Conservation (phyloP, 2,113 vertebrate species). For the Bubalus kerabau region DNA sequence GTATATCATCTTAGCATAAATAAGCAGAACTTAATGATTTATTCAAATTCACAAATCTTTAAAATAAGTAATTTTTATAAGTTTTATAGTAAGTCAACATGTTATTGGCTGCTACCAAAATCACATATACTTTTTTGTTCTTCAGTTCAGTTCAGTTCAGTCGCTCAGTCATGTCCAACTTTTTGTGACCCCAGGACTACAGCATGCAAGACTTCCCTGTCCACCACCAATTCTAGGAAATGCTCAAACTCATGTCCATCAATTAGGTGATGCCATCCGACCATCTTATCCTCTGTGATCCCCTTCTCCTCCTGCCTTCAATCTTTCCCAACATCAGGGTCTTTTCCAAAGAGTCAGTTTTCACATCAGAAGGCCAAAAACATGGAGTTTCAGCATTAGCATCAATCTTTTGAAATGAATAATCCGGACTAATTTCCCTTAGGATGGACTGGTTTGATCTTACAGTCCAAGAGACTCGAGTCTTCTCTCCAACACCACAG, state of each 20-base stretch:
- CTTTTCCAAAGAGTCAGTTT: neutral
- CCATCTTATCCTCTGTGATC: neutral
- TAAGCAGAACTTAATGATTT: neutral
- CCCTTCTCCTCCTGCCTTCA: neutral
- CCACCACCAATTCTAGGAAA: neutral
- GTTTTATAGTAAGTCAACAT: neutral
- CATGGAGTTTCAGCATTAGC: neutral
- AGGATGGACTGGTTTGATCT: neutral
- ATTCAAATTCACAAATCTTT: neutral
- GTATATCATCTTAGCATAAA: neutral
- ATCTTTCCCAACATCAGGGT: neutral
- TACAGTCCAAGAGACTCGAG: neutral
- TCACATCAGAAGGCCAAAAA: neutral
- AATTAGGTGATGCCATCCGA: neutral
- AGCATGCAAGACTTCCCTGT: neutral
- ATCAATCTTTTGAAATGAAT: neutral
- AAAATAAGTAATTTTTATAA: neutral
- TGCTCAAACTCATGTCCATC: neutral
- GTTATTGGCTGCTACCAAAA: neutral
- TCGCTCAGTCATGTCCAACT: neutral
- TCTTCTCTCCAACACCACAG: neutral
- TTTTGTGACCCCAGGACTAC: neutral
- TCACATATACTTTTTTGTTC: neutral
- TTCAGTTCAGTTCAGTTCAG: neutral
- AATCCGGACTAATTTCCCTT: neutral